A percentile compares a stretch with the other conserved stretches of the same genome.
Evolutionary conservation across 2,797 vertebrate genomes (phyloP).

Genomic region (Gymnoscopelus microlampas): DNA sequence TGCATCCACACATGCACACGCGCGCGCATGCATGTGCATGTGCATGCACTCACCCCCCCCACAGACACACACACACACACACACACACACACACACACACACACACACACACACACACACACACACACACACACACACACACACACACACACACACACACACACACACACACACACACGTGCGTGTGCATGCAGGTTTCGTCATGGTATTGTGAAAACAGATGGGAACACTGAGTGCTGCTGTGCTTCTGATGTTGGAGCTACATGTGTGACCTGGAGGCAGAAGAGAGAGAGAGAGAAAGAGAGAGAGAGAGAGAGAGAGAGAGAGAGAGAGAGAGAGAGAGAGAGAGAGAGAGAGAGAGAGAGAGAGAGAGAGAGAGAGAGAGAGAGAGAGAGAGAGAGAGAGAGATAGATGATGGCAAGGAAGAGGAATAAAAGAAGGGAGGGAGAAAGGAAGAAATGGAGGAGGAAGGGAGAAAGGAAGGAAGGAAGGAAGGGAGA

Average conservation of each 20-base stretch:
- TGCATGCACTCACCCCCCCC: no score
- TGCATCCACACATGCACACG: neutral
- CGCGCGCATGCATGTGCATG: neutral
- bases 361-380: slow-evolving; percentile 12
- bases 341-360: slow-evolving; percentile 31
- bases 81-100: slow-evolving; percentile 8
- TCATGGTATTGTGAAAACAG: slow-evolving; percentile 62
- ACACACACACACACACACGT: slow-evolving; percentile 8
- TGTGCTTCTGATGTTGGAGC: slow-evolving; percentile 41
- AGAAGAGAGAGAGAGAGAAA: slow-evolving; percentile 59
- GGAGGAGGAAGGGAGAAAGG: neutral
- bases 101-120: slow-evolving; percentile 10
- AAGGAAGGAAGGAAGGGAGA: slow-evolving; percentile 11
- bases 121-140: neutral
- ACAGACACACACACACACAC: no score
- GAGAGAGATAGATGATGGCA: slow-evolving; percentile 12
- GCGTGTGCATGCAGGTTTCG: slow-evolving; percentile 29
- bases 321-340: slow-evolving; percentile 31
- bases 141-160: slow-evolving; percentile 5
- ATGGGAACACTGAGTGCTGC: slow-evolving; percentile 55
- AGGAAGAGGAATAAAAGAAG: slow-evolving; percentile 15
- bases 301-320: slow-evolving; percentile 27
- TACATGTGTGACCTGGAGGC: slow-evolving; percentile 60
- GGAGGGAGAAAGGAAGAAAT: slow-evolving; percentile 9
- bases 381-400: slow-evolving; percentile 8